These are phyloP conservation scores for Argynnis bischoffii DNA, from an alignment of 2,888 invertebrate genomes.

Conservation along the genomic window DNA sequence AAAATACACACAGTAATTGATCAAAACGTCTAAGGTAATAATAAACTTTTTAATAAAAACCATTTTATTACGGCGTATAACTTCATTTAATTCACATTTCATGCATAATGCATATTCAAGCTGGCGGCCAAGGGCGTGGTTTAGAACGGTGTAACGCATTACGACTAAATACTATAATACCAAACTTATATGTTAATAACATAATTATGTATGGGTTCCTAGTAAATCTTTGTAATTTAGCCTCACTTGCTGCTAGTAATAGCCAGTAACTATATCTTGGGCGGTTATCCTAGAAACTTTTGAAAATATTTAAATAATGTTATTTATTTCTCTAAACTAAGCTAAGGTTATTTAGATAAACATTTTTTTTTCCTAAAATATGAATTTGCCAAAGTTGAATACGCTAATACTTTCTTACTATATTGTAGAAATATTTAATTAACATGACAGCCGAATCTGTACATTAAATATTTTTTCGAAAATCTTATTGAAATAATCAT, in stretches of 20 bases:
- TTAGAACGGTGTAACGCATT: constrained; percentile 49
- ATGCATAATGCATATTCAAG: constrained; percentile 44
- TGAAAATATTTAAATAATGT: no score
- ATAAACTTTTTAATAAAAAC: constrained; percentile 21
- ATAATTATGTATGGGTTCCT: constrained; percentile 36
- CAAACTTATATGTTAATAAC: constrained; percentile 41
- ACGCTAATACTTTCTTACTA: no score
- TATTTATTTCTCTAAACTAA: no score
- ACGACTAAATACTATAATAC: constrained; percentile 50
- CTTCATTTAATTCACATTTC: constrained; percentile 36
- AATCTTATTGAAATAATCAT: no score
- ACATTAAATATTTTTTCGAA: no score
- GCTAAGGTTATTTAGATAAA: no score
- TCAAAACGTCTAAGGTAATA: constrained; percentile 1
- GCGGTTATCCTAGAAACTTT: not conserved
- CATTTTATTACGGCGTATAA: constrained; percentile 35
- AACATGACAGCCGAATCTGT: no score
- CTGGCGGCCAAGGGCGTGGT: constrained; percentile 45
- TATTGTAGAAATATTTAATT: no score
- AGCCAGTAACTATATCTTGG: not conserved
- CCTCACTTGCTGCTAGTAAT: not conserved
- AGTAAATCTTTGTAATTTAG: constrained; percentile 23
- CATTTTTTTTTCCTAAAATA: no score
- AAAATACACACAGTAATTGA: not conserved
- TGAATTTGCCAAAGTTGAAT: no score